These are phyloP conservation scores for Drosophila ficusphila DNA, from an alignment of 1,140 invertebrate species.

Conservation along the genomic window DNA sequence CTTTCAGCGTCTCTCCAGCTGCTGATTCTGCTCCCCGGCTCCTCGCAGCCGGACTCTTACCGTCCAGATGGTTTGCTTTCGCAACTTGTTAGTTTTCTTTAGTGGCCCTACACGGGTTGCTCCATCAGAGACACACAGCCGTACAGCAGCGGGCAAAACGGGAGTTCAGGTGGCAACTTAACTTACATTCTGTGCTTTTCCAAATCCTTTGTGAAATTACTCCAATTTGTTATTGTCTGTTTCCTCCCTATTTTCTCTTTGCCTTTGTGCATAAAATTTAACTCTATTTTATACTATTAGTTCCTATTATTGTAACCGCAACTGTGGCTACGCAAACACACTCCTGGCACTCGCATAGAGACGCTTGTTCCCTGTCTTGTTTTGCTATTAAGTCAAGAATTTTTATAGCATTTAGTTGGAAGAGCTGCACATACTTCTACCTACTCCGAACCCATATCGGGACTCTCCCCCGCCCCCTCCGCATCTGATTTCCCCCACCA, in stretches of 20 bases:
- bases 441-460: slow-evolving; percentile 10
- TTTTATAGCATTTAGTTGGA: slow-evolving; percentile 83
- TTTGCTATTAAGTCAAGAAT: slow-evolving; percentile 82
- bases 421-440: slow-evolving; percentile 77
- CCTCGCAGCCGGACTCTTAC: not conserved
- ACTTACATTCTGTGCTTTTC: not conserved
- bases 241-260: too few relatives aligned
- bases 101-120: slow-evolving; percentile 57
- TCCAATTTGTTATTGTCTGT: too few relatives aligned
- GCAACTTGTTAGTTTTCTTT: slow-evolving; percentile 82
- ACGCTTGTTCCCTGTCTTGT: slow-evolving; percentile 73
- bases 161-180: not conserved
- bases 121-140: slow-evolving; percentile 30
- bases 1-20: slow-evolving; percentile 35
- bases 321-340: slow-evolving; percentile 8
- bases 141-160: slow-evolving; percentile 14
- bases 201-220: too few relatives aligned
- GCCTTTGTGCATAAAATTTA: too few relatives aligned
- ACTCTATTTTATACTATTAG: too few relatives aligned
- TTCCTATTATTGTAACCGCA: not conserved
- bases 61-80: slow-evolving; percentile 67
- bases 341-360: slow-evolving; percentile 19
- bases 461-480: not conserved
- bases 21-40: slow-evolving; percentile 11
- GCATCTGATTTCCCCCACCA: not conserved